These are phyloP conservation scores for Thalassoma bifasciatum DNA, from an alignment of 2,113 vertebrate genomes.

Conservation along the genomic window DNA sequence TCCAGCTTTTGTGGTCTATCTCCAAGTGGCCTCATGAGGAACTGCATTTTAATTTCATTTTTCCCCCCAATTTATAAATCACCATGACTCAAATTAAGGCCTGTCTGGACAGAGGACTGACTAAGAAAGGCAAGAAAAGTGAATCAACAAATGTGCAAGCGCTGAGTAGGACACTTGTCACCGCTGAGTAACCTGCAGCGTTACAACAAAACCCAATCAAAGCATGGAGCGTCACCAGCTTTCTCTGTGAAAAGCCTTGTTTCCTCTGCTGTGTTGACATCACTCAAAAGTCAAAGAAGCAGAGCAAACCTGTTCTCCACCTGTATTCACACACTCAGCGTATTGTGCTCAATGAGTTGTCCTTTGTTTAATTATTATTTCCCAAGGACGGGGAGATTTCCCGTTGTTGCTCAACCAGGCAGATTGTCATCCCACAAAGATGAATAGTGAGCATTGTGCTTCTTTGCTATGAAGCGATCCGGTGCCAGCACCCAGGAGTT, in stretches of 20 bases:
- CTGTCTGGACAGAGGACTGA: not conserved
- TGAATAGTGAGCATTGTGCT: conserved; percentile 79
- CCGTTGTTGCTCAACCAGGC: conserved; percentile 73
- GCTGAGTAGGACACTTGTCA: conserved; percentile 46
- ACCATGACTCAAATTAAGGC: not conserved
- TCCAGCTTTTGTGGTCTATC: no score
- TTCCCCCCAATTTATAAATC: no score
- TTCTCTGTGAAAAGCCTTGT: conserved; percentile 59
- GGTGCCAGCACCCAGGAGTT: conserved; percentile 58
- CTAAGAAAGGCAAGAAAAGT: not conserved
- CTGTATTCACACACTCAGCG: conserved; percentile 61
- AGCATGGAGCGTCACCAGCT: conserved; percentile 43
- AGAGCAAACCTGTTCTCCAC: conserved; percentile 63
- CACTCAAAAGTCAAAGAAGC: conserved; percentile 41
- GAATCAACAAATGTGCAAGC: conserved; percentile 15
- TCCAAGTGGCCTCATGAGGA: no score
- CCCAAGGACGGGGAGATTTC: conserved; percentile 67
- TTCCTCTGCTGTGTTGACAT: conserved; percentile 61
- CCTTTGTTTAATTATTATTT: conserved; percentile 76
- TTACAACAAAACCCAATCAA: conserved; percentile 54
- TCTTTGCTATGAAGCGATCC: conserved; percentile 31
- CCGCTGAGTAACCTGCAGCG: conserved; percentile 19
- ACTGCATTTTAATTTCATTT: no score
- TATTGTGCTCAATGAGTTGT: conserved; percentile 67
- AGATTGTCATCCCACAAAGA: conserved; percentile 71